Percentiles rank a stretch among this genome's conserved stretches.
Conservation (phyloP, 2,113 vertebrate genomes). For the Mirza zaza region DNA sequence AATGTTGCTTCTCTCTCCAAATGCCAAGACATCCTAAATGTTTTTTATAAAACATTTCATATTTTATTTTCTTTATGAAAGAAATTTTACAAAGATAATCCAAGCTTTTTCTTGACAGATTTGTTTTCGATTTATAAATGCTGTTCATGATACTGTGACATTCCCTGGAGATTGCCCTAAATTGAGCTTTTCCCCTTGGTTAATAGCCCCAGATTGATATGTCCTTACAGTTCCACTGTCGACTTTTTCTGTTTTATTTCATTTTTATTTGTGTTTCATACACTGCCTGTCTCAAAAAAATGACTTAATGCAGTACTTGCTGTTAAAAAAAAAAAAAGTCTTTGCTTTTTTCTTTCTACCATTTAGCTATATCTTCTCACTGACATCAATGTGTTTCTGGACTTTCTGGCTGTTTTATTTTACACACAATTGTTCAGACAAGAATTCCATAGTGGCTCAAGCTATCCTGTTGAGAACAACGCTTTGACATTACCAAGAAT, state of each 20-base stretch:
- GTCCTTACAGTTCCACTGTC: not conserved
- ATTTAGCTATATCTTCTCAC: slow-evolving; percentile 29
- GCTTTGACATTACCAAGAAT: not conserved
- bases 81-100: not conserved
- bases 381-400: slow-evolving; percentile 16
- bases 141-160: not conserved
- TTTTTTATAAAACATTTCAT: not conserved
- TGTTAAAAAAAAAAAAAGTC: slow-evolving; percentile 30
- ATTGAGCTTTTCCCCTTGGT: not conserved
- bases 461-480: not conserved
- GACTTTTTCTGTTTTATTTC: slow-evolving; percentile 56
- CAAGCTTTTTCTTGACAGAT: not conserved
- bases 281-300: slow-evolving; percentile 5
- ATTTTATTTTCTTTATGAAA: not conserved
- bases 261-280: slow-evolving; percentile 57
- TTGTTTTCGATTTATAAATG: not conserved
- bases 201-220: not conserved
- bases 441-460: not conserved
- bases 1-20: not conserved
- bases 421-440: not conserved
- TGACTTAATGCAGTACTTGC: slow-evolving; percentile 24
- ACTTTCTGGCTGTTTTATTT: slow-evolving; percentile 20
- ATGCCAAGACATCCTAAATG: not conserved
- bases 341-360: slow-evolving; percentile 7
- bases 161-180: not conserved